phyloP scores from a whole-genome alignment of 1,140 invertebrate species.

The Latrodectus geometricus region DNA sequence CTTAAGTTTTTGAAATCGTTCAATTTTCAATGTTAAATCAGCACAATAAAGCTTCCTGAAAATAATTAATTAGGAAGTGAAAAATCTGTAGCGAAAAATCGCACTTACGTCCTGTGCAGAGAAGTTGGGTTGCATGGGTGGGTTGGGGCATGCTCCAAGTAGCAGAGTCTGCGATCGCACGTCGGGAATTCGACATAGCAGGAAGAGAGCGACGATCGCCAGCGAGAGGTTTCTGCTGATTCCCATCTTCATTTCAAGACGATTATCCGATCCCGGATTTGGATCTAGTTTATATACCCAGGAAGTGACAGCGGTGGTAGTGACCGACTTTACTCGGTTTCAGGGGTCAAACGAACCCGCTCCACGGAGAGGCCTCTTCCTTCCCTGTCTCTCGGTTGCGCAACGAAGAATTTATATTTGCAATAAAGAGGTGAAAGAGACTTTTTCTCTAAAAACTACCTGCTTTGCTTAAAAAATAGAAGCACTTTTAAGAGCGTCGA shows the following conservation, averaged over 20 bases:
- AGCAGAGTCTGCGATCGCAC: slow-evolving; percentile 26
- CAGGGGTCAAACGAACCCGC: slow-evolving; percentile 14
- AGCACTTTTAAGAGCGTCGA: no score
- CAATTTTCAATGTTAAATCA: background rate
- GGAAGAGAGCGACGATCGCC: background rate
- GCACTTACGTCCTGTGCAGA: slow-evolving; percentile 41
- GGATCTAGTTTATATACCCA: slow-evolving; percentile 51
- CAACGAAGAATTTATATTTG: background rate
- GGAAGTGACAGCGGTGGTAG: slow-evolving; percentile 32
- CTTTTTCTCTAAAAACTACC: no score
- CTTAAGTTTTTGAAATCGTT: no score
- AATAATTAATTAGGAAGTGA: background rate
- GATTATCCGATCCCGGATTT: background rate
- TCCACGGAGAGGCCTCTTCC: background rate
- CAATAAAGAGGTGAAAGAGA: no score
- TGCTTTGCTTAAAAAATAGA: no score
- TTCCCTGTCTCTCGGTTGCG: background rate
- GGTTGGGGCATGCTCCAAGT: slow-evolving; percentile 34
- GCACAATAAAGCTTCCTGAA: background rate
- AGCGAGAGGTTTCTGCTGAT: background rate
- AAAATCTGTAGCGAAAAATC: background rate
- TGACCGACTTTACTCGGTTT: slow-evolving; percentile 32
- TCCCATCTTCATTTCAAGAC: background rate
- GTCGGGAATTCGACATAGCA: background rate
- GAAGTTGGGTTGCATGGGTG: slow-evolving; percentile 41